Base-by-base conservation (phyloP, 2,113 vertebrate genomes). In the Halcyon senegalensis region DNA sequence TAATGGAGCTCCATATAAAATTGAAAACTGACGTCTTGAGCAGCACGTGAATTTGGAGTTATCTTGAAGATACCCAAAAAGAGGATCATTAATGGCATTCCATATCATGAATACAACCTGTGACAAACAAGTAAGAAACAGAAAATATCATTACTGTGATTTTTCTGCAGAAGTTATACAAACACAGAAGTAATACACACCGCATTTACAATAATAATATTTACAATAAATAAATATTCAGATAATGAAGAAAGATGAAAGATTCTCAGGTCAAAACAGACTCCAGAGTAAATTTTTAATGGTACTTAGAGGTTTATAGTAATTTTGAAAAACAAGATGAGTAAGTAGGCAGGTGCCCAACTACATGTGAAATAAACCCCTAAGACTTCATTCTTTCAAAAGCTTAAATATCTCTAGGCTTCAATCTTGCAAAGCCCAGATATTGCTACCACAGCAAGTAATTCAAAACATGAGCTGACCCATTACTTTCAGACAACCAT, bases 61-160 rank as follows among this genome's bases (percentile, higher is more conserved):
- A 93, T 99, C 98, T 87, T 98, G 98, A n/a, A 99, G 90, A 93
- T 99, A 99, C 3, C 99, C 99, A 20, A 98, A 99, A 33, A 99
- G 97, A 25, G 99, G 99, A 69, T 99, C 98, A 13, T 99, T 99
- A 87, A 99, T 67, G 62, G 99, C 98, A 13, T 99, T 99, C 98
- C 99, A 99, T 66, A 99, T 84, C 98, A 99, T 99, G 84, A 98
- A 99, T 53, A 99, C 97, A 21, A 99, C 97, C 99, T 99, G 95
- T 5, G 48, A 6, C 76, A 39, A 46, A 63, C 35, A 63, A 70
- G 62, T 8, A 93, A 93, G 43, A 94, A 86, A 68, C 48, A 84
- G 28, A 3, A 13, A 50, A 35, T 19, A 66, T 64, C 25, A 13
- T 51, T 17, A 3, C 19, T 5, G 9, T 6, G 13, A 8, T 33